A percentile compares a stretch with the other conserved stretches of the same genome.
Conservation (phyloP, 2,888 invertebrate genomes). For the Aphidoletes aphidimyza region DNA sequence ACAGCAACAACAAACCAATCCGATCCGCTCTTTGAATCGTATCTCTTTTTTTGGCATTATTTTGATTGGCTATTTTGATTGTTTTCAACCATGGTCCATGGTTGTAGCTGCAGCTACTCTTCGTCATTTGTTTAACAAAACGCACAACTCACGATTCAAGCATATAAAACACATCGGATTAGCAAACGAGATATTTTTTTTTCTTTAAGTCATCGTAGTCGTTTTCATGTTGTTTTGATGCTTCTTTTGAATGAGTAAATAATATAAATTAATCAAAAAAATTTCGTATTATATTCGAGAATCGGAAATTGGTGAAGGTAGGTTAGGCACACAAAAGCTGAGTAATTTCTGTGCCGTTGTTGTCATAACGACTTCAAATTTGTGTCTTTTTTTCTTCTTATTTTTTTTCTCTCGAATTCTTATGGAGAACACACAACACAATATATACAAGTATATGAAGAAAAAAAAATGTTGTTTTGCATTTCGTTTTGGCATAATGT, state of each 20-base stretch:
- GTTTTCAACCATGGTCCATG: background rate
- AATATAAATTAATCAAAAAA: slow-evolving; percentile 40
- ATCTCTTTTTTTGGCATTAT: background rate
- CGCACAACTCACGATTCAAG: background rate
- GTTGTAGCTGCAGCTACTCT: background rate
- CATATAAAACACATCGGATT: background rate
- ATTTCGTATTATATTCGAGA: slow-evolving; percentile 11
- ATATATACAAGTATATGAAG: background rate
- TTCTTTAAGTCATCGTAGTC: background rate
- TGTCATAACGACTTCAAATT: background rate
- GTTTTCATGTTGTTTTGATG: too few relatives aligned
- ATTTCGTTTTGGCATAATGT: slow-evolving; percentile 45
- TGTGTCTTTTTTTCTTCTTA: background rate
- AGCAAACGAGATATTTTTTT: background rate
- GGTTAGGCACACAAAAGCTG: background rate
- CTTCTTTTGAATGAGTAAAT: background rate
- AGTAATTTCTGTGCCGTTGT: background rate
- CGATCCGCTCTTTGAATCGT: background rate
- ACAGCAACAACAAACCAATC: background rate
- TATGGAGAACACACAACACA: background rate
- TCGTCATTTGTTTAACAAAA: background rate
- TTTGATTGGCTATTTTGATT: slow-evolving; percentile 22
- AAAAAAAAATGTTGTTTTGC: slow-evolving; percentile 40
- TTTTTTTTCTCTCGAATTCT: background rate
- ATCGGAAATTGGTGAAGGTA: slow-evolving; percentile 11